A percentile compares a stretch with the other conserved stretches of the same genome.
Evolutionary conservation across 2,113 vertebrate genomes (phyloP).

Genomic region (Thamnaconus septentrionalis): DNA sequence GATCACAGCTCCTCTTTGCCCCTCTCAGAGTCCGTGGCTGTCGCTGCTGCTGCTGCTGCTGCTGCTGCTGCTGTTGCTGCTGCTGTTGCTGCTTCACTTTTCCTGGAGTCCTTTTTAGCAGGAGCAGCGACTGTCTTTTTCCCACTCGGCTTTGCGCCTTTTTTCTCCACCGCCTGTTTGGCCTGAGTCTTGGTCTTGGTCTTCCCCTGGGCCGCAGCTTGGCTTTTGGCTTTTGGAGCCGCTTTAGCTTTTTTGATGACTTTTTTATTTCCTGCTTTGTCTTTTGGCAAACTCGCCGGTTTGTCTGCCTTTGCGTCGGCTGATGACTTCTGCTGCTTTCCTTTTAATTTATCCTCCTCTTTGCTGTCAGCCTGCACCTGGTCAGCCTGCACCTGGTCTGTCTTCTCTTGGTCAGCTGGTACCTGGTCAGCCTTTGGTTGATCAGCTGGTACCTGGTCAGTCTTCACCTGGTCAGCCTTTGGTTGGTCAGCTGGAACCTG

Average conservation of each 20-base stretch:
- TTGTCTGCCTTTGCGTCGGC: conserved; percentile 9
- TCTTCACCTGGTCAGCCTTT: too few species aligned
- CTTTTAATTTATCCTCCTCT: not conserved
- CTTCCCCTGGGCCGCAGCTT: conserved; percentile 31
- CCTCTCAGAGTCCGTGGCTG: conserved; percentile 43
- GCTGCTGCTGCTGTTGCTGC: conserved; percentile 12
- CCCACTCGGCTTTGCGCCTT: conserved; percentile 35
- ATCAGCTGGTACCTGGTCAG: too few species aligned
- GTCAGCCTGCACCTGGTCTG: not conserved
- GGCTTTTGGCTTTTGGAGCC: conserved; percentile 33
- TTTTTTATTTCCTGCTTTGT: conserved; percentile 17
- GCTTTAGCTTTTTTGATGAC: conserved; percentile 30
- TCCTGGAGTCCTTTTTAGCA: conserved; percentile 35
- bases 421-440: too few species aligned
- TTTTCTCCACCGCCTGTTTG: conserved; percentile 43
- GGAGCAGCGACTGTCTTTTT: conserved; percentile 59
- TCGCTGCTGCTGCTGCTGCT: conserved; percentile 3
- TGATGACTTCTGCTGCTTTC: conserved; percentile 7
- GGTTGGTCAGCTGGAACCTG: too few species aligned
- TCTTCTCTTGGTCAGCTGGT: conserved; percentile 4
- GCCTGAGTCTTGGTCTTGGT: conserved; percentile 54
- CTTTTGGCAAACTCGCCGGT: conserved; percentile 7
- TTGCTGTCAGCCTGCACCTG: conserved; percentile 9
- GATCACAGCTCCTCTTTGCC: conserved; percentile 71
- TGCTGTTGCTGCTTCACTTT: conserved; percentile 7